phyloP scores from a whole-genome alignment of 2,113 vertebrate species.

The Epinephelus fuscoguttatus region DNA sequence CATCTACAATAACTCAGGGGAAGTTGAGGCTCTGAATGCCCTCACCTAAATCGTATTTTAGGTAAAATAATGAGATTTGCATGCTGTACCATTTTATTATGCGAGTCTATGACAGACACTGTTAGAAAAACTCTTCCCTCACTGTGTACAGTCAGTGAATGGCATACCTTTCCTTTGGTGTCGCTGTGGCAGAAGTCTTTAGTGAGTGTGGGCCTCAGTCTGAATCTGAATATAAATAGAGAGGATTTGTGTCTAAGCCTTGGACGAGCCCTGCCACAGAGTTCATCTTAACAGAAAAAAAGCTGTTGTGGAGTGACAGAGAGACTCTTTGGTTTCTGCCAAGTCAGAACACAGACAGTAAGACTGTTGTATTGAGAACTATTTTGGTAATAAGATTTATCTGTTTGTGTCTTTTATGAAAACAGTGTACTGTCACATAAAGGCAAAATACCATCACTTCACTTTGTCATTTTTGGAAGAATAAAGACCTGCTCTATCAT shows the following conservation, averaged over 20 bases:
- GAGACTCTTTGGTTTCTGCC: neutral
- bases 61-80: neutral
- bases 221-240: constrained; percentile 16
- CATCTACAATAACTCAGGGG: neutral
- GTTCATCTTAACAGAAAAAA: neutral
- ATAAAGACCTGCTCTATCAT: no score
- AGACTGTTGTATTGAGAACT: neutral
- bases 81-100: neutral
- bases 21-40: neutral
- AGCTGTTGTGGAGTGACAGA: neutral
- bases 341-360: neutral
- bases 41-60: neutral
- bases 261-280: neutral
- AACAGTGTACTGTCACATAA: neutral
- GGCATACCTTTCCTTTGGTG: neutral
- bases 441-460: no score
- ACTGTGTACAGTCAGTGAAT: constrained; percentile 7
- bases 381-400: neutral
- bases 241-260: constrained; percentile 16
- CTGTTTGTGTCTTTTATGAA: neutral
- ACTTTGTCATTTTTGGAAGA: no score
- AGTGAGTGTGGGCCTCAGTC: neutral
- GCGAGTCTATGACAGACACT: neutral
- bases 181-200: neutral
- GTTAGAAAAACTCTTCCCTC: neutral